phyloP scores from a whole-genome alignment of 2,888 invertebrate species.

The Aleiodes alternator region DNA sequence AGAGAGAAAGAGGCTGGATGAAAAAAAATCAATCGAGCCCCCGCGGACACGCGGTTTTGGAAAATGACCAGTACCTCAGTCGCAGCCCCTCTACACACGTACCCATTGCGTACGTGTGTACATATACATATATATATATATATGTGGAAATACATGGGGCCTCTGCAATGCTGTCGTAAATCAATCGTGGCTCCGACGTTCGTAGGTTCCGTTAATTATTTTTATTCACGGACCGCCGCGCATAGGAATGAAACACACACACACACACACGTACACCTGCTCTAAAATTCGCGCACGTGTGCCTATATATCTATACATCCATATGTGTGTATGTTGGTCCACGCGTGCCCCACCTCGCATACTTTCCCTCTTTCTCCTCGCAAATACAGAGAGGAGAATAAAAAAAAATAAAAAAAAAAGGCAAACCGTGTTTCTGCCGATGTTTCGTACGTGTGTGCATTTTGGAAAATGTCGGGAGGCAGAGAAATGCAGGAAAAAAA shows the following conservation, averaged over 20 bases:
- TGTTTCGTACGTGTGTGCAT: conserved; percentile 33
- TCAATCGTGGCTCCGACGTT: conserved; percentile 67
- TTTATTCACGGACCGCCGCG: conserved; percentile 67
- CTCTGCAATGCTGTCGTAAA: conserved; percentile 67
- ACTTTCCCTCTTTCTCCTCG: conserved; percentile 20
- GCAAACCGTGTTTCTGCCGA: conserved; percentile 3
- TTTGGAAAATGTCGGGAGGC: conserved; percentile 41
- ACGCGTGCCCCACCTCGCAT: conserved; percentile 25
- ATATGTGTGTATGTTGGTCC: conserved; percentile 40
- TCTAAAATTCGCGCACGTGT: neutral
- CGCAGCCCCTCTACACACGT: conserved; percentile 18
- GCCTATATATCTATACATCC: no score
- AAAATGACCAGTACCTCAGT: conserved; percentile 62
- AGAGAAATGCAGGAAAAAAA: neutral
- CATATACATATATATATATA: neutral
- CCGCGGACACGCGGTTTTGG: conserved; percentile 67
- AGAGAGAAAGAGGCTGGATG: conserved; percentile 41
- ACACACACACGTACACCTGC: conserved; percentile 30
- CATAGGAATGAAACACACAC: conserved; percentile 57
- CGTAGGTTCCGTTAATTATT: conserved; percentile 70
- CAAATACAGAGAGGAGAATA: conserved; percentile 9
- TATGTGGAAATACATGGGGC: conserved; percentile 43
- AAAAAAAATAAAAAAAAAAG: conserved; percentile 28
- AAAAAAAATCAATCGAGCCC: conserved; percentile 68
- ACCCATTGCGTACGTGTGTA: neutral